These are phyloP conservation scores for Sphaeramia orbicularis DNA, from an alignment of 2,797 vertebrate species.

Conservation along the genomic window DNA sequence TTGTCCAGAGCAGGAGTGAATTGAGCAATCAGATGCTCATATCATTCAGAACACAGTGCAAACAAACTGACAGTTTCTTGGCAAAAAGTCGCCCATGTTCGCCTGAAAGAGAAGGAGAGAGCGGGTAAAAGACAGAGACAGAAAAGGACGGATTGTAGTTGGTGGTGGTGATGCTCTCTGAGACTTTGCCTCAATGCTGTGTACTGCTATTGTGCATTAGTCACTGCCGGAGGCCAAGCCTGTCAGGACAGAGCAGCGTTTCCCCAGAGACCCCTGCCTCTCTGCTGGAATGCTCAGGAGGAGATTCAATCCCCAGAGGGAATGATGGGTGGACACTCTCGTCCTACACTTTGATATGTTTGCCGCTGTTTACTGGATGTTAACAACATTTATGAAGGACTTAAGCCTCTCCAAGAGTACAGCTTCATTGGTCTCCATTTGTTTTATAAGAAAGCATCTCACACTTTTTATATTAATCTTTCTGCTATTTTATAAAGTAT, in stretches of 20 bases:
- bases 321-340: slow-evolving; percentile 47
- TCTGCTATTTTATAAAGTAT: neutral
- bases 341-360: slow-evolving; percentile 20
- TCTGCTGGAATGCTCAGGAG: slow-evolving; percentile 78
- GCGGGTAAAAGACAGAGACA: slow-evolving; percentile 17
- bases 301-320: slow-evolving; percentile 44
- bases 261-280: slow-evolving; percentile 82
- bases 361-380: neutral
- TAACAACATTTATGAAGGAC: neutral
- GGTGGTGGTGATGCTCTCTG: slow-evolving; percentile 68
- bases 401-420: neutral
- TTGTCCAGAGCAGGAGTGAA: slow-evolving; percentile 36
- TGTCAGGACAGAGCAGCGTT: slow-evolving; percentile 85
- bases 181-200: slow-evolving; percentile 62
- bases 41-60: slow-evolving; percentile 62
- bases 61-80: slow-evolving; percentile 71
- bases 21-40: slow-evolving; percentile 58
- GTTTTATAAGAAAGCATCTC: neutral
- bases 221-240: slow-evolving; percentile 82
- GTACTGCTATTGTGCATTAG: slow-evolving; percentile 74
- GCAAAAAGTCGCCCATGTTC: slow-evolving; percentile 30
- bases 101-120: slow-evolving; percentile 34
- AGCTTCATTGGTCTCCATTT: neutral
- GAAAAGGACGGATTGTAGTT: slow-evolving; percentile 59
- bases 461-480: neutral